Base-by-base conservation (phyloP, 2,888 invertebrate genomes). In the Gandaritis pyraliata region DNA sequence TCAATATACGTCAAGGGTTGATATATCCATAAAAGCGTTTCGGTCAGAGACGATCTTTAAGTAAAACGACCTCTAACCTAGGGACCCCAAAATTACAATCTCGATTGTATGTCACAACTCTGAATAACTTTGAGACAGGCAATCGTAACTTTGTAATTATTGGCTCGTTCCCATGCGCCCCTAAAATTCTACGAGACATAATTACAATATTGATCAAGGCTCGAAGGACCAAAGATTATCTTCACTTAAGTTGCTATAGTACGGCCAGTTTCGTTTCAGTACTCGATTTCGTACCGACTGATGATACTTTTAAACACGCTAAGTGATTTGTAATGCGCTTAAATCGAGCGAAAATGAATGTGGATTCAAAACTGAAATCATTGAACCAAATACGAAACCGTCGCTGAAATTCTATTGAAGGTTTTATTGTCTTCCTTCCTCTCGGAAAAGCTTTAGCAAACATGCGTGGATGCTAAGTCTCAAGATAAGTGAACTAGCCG, bases 261-360 rank as follows among this genome's bases (percentile, higher is more conserved):
- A 33, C 23, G 23, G 15, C 4, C 10, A 36, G 6, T 33, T 33
- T 45, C 29, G 59, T 48, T 41, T 54, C 48, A 39, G 33, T 41
- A 23, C 38, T 49, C 36, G 36, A 43, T 61, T 52, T 47, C 41
- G 29, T 30, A 48, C 43, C 50, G 46, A 55, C 54, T 64, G 59
- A 45, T 64, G 64, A 59, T 51, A 58, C 43, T 48, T 55, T 52
- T 47, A 36, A 61, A 55, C 36, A 15, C 64, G 67, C 70, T 69
- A 71, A 71, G 70, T 71, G 69, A 66, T 71, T 71, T 67, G 61
- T 69, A 69, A 71, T 69, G 70, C 61, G 64, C 65, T 66, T 61
- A 69, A 71, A 71, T 66, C 69, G 70, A 71, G 64, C 65, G 59
- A 61, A 56, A 64, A 64, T 64, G 62, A 63, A 66, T 56, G 67